These are phyloP conservation scores for Cyrtonyx montezumae DNA, from an alignment of 2,113 vertebrate genomes.

Conservation along the genomic window DNA sequence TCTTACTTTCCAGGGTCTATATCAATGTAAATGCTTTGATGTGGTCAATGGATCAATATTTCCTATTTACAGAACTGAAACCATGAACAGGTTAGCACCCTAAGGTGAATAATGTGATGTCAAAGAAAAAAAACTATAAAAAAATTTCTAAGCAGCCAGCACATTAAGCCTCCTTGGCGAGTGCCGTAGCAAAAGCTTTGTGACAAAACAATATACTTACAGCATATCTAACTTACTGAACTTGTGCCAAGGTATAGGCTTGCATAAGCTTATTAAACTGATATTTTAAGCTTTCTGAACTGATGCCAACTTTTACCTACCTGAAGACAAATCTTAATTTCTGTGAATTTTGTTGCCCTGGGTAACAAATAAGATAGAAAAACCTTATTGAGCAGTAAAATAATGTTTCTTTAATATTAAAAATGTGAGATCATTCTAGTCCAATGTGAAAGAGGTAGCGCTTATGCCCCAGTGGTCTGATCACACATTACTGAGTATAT, in stretches of 20 bases:
- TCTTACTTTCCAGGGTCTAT: background rate
- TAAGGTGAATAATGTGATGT: background rate
- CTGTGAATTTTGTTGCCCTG: background rate
- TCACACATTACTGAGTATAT: background rate
- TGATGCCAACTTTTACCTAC: background rate
- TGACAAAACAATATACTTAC: background rate
- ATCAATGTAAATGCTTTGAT: background rate
- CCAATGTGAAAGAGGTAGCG: background rate
- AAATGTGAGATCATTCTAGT: background rate
- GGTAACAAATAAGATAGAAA: background rate
- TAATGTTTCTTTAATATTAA: background rate
- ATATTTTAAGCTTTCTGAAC: background rate
- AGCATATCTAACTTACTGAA: background rate
- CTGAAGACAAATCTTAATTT: background rate
- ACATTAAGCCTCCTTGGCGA: background rate
- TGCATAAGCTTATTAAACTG: background rate
- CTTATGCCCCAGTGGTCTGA: background rate
- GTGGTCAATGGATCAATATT: background rate
- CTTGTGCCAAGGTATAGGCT: background rate
- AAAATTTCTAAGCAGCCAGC: background rate
- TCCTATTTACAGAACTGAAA: background rate
- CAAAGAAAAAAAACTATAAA: background rate
- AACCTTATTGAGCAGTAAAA: background rate
- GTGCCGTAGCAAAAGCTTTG: background rate
- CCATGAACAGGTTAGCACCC: background rate